Percentiles rank a stretch among this genome's conserved stretches.
These are phyloP conservation scores for Propsilocerus akamusi DNA, from an alignment of 1,140 invertebrate species.

Conservation along the genomic window DNA sequence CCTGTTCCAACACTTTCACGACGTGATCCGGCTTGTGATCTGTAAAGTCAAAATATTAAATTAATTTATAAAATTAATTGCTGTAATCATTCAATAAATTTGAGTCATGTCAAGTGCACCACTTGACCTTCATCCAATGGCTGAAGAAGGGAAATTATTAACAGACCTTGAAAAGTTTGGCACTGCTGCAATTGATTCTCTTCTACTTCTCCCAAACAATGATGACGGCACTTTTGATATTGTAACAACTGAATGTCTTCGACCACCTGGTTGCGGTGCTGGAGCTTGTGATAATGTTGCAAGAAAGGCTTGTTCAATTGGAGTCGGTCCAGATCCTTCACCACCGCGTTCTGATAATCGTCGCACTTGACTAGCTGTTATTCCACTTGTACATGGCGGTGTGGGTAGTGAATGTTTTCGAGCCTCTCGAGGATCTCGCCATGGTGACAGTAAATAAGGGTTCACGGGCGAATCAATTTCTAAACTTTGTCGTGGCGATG, in stretches of 20 bases:
- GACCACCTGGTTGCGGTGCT: conserved; percentile 45
- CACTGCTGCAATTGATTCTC: conserved; percentile 61
- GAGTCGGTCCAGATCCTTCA: conserved; percentile 38
- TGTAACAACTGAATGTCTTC: conserved; percentile 65
- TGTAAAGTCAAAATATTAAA: not conserved
- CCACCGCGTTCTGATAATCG: conserved; percentile 57
- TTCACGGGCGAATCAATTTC: conserved; percentile 59
- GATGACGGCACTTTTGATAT: conserved; percentile 57
- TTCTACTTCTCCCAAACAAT: conserved; percentile 50
- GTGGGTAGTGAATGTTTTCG: conserved; percentile 66
- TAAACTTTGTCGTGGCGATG: conserved; percentile 35
- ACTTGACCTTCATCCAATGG: too few relatives aligned
- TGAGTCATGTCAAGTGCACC: not conserved
- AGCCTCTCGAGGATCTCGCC: conserved; percentile 40
- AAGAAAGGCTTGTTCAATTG: conserved; percentile 52
- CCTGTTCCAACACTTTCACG: conserved; percentile 25
- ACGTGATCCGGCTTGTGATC: conserved; percentile 13
- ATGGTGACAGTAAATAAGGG: conserved; percentile 60
- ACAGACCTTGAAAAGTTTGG: conserved; percentile 22
- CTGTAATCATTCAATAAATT: not conserved
- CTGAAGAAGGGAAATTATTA: not conserved
- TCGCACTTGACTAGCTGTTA: conserved; percentile 66
- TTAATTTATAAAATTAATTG: not conserved
- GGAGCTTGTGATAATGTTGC: conserved; percentile 55
- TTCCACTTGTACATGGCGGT: conserved; percentile 60